Evolutionary conservation across 2,888 invertebrate genomes (phyloP).

Genomic region (Limenitis camilla): DNA sequence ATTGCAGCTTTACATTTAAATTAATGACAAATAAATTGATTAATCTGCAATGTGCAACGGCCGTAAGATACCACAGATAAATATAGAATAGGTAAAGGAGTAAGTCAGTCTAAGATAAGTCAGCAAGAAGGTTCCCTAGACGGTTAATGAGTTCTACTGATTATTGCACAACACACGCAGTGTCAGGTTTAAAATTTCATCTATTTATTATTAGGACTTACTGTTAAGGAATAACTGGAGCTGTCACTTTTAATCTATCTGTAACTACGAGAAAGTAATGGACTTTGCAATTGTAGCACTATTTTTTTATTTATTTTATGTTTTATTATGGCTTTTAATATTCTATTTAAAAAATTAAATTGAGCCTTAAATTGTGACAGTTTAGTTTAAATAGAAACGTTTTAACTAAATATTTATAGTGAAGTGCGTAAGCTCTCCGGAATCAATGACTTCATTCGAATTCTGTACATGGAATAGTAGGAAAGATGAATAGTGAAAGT

Average conservation of each 20-base stretch:
- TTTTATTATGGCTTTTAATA: not conserved
- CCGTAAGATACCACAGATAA: slow-evolving; percentile 26
- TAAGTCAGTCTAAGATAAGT: slow-evolving; percentile 38
- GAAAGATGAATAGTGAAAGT: slow-evolving; percentile 7
- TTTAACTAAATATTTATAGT: not conserved
- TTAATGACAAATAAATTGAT: not conserved
- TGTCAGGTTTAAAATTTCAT: slow-evolving; percentile 44
- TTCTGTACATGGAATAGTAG: slow-evolving; percentile 1
- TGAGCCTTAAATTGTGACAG: slow-evolving; percentile 6
- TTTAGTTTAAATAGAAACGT: not conserved
- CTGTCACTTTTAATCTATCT: slow-evolving; percentile 9
- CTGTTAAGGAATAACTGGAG: slow-evolving; percentile 17
- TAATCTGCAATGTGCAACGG: slow-evolving; percentile 5
- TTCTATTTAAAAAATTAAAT: not conserved
- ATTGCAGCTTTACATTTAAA: not conserved
- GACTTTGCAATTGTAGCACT: slow-evolving; percentile 2
- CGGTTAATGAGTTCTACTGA: slow-evolving; percentile 52
- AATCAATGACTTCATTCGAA: slow-evolving; percentile 3
- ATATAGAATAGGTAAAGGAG: slow-evolving; percentile 9
- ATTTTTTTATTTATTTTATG: slow-evolving; percentile 7
- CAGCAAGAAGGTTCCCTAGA: slow-evolving; percentile 57
- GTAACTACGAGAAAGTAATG: not conserved
- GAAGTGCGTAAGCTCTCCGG: slow-evolving; percentile 10
- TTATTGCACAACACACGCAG: slow-evolving; percentile 71
- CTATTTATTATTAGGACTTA: slow-evolving; percentile 22